Base-by-base conservation (phyloP, 64 coral and sea anemone genomes). In the Porites australiensis region DNA sequence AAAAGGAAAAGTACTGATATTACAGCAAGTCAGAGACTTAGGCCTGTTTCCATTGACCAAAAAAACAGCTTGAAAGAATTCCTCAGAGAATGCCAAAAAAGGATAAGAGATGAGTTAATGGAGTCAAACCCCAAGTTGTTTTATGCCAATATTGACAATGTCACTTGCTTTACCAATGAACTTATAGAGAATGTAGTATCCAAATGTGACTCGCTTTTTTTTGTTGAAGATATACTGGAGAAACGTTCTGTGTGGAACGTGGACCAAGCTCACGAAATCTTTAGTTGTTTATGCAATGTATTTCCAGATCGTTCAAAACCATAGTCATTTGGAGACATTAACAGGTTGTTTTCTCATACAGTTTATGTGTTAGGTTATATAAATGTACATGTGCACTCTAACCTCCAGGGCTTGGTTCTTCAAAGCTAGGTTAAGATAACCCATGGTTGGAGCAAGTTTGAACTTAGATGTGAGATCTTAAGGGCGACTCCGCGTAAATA, bases 211-310 rank as follows among this genome's bases (percentile, higher is more conserved):
- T 72, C 46, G 8, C 53, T 91, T 3, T 74, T 74, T 91, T 83
- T 66, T 83, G 63, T 91, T 12, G 79, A 82, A n/a, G 70, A 77
- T 15, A 75, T 92, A 45, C 23, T 92, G 45, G 49, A 91, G n/a
- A 58, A 19, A 13, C 12, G 70, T 19, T 61, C 50, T 91, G 67
- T 91, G 0, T 91, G 75, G 73, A 73, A 67, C 48, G 59, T 44
- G 19, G 50, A 91, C 7, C 79, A 91, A 75, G 79, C 79, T 15
- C n/a, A 16, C 9, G 51, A 66, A 16, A 73, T 91, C 19, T 91
- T 81, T 50, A 4, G 58, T 13, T 91, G 89, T 51, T 37, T 91
- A 13, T 37, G 19, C 21, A 44, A 21, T 11, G 79, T 91, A 57
- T 82, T 83, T 79, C 3, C 13, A 72, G 89, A 75, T 68, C 59